Evolutionary conservation across 2,888 invertebrate species (phyloP), one percentile per base, ranked within the genome.

Genomic region (Poecilobothrus nobilitatus): DNA sequence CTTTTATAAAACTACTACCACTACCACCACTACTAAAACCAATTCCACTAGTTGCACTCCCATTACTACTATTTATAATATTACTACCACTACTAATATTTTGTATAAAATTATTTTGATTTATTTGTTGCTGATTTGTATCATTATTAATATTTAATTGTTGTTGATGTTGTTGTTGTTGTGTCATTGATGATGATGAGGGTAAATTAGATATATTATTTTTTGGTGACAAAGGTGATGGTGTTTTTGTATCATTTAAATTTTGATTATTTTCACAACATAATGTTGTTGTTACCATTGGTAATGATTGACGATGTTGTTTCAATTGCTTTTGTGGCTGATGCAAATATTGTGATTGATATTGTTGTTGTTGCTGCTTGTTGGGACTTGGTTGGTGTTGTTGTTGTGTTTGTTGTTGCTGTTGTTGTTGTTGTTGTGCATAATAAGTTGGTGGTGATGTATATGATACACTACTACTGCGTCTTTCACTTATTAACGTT

Each of bases 361-460:
- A 61, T 65, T 53, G 44, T 68, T 65, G 67, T 21, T 66, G 53
- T 67, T 33, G 67, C 63, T 63, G 61, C 64, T 64, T 63, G 69
- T 15, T 67, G 70, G 9, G 1, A 7, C 18, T 20, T 20, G 7
- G 20, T 7, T 9, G 18, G n/a, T 3, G 12, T 15, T 21, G 10
- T 5, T 70, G 72, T 70, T 72, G 71, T 33, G 71, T 71, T 63
- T 74, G 71, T 61, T 71, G 70, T 53, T 71, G 65, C 72, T 71
- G 68, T 70, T 70, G 69, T 69, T 71, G 68, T 83, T 74, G 78
- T 21, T 64, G 69, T 63, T 66, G 53, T 18, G 15, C 5, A 18
- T 12, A n/a, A 18, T 53, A 6, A 1, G 15, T 18, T 18, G 53
- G 6, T 53, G 53, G 53, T 4, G 53, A 53, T 53, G 53, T 53